Evolutionary conservation across 2,888 invertebrate species (phyloP), one percentile per base, ranked within the genome.

Genomic region (Rhopalosiphum nymphaeae): DNA sequence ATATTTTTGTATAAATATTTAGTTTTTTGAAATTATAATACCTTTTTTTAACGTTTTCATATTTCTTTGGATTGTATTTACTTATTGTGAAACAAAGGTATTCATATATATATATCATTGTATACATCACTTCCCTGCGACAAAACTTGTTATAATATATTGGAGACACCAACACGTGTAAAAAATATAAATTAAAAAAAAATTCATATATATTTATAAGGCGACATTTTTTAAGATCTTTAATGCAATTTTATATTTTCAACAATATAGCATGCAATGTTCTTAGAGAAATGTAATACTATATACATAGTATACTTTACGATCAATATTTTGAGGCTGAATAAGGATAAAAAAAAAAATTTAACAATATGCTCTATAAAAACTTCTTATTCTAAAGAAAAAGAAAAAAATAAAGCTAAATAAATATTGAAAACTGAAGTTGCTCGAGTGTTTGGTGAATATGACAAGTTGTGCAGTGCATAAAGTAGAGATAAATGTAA

Each of bases 371-470:
- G 53, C 29, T 42, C 26, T 89, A n/a, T 44, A 29, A 61, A 42
- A 61, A 57, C 29, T 57, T 89, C 44, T 57, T 89, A 57, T 57
- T 57, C 44, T 11, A 61, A 78, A 78, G 21, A 89, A 44, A 29
- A 89, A 36, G 5, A 36, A 87, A 87, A n/a, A 49, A n/a, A 46
- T 89, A 42, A 21, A 44, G 56, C 16, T 29, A 9, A 44, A 89
- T 57, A 89, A 89, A 89, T 89, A 61, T 57, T 89, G 49, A 89
- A 89, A 57, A 89, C 56, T 42, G 56, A 89, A 42, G 36, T 57
- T 36, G 26, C 26, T 44, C 49, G 56, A 89, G 89, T 57, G 57
- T 7, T 44, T 16, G 3, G 44, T 16, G 57, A 87, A 87, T 87
- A 49, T 57, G 89, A 89, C 29, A 57, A 89, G 29, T 61, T 89